phyloP scores from a whole-genome alignment of 35 echinoderm and acorn worm genomes.

The Ptychodera flava region DNA sequence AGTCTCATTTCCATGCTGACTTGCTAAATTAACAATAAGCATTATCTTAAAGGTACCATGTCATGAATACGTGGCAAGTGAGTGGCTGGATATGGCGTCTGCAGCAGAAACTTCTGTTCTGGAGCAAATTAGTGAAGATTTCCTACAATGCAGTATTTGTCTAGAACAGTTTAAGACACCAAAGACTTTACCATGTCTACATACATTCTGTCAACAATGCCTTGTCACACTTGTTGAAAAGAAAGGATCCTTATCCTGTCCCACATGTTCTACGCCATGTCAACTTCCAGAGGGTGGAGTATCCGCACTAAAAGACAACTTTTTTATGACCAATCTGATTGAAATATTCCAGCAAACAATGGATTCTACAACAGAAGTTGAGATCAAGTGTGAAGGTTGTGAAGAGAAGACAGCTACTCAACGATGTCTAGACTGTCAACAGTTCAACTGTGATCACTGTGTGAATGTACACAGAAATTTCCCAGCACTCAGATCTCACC shows the following conservation, averaged over 20 bases:
- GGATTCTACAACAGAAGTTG: not conserved
- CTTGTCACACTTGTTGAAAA: not conserved
- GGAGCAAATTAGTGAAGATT: not conserved
- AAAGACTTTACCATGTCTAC: not conserved
- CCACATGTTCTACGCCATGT: not conserved
- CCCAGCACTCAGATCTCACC: constrained; percentile 12
- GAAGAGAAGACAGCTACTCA: constrained; percentile 3
- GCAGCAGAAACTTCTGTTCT: not conserved
- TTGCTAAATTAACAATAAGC: no score
- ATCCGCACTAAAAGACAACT: not conserved
- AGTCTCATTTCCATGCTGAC: no score
- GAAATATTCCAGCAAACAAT: not conserved
- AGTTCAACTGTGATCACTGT: constrained; percentile 26
- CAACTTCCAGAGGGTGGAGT: not conserved
- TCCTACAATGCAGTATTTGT: not conserved
- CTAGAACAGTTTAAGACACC: not conserved
- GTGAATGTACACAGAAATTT: constrained; percentile 3
- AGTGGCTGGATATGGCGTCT: no score
- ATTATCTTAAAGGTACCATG: no score
- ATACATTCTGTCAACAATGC: not conserved
- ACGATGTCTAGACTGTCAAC: constrained; percentile 27
- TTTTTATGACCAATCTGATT: not conserved
- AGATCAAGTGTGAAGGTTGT: constrained; percentile 33
- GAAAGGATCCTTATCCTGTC: not conserved
- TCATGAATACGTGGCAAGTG: no score